Conservation (phyloP, 2,797 vertebrate genomes). For the Gephyroberyx darwinii region DNA sequence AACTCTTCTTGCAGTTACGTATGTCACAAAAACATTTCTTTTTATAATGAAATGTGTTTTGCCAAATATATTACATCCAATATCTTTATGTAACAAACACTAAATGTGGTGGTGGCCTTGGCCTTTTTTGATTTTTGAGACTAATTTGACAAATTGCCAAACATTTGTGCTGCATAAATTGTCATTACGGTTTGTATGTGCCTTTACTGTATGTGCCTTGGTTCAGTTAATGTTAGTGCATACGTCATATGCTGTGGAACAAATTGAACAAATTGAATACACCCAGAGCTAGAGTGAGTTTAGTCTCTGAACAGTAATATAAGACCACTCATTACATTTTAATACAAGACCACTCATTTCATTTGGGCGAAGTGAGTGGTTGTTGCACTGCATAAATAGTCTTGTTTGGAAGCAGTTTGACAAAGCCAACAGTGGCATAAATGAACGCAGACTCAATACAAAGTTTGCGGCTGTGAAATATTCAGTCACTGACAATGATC, state of each 20-base stretch:
- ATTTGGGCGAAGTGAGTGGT: slow-evolving; percentile 49
- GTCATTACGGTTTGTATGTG: slow-evolving; percentile 4
- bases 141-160: not conserved
- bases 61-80: too few relatives aligned
- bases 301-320: slow-evolving; percentile 8
- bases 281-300: slow-evolving; percentile 14
- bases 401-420: slow-evolving; percentile 49
- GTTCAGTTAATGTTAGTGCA: slow-evolving; percentile 10
- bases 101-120: not conserved
- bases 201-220: not conserved
- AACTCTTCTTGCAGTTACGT: not conserved
- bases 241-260: slow-evolving; percentile 18
- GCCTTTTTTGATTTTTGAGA: too few relatives aligned
- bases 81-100: too few relatives aligned
- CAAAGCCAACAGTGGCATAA: slow-evolving; percentile 20
- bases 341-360: slow-evolving; percentile 15
- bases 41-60: too few relatives aligned
- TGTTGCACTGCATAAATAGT: slow-evolving; percentile 48
- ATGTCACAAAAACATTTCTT: too few relatives aligned
- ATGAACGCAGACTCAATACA: slow-evolving; percentile 30
- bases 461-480: slow-evolving; percentile 39
- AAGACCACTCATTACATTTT: slow-evolving; percentile 27
- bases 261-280: slow-evolving; percentile 15
- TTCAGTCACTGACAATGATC: slow-evolving; percentile 38
- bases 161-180: not conserved